Percentiles rank a stretch among this genome's conserved stretches.
These are phyloP conservation scores for Lampris megalopsis DNA, from an alignment of 2,113 vertebrate species.

Conservation along the genomic window DNA sequence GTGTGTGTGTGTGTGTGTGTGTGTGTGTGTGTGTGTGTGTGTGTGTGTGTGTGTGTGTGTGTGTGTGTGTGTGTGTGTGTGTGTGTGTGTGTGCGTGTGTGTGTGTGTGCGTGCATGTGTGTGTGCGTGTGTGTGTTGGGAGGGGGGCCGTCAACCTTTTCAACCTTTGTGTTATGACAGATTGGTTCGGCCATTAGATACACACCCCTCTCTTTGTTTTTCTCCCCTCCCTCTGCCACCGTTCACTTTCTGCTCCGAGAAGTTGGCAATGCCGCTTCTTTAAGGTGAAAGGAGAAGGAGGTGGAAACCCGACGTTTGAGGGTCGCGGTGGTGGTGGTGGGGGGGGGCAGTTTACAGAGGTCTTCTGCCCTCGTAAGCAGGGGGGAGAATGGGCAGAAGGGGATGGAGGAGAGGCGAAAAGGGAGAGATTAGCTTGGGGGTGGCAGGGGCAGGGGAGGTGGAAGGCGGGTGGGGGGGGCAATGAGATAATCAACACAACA, in stretches of 20 bases:
- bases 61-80: conserved; percentile 20
- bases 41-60: conserved; percentile 22
- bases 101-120: conserved; percentile 12
- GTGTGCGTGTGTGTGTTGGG: conserved; percentile 24
- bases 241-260: conserved; percentile 39
- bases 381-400: conserved; percentile 14
- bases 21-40: conserved; percentile 18
- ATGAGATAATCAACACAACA: conserved; percentile 75
- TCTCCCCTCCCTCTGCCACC: conserved; percentile 30
- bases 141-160: conserved; percentile 38
- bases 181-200: conserved; percentile 30
- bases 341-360: conserved; percentile 48
- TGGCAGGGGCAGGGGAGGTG: not conserved
- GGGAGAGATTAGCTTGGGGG: not conserved
- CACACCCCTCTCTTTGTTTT: conserved; percentile 19
- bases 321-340: conserved; percentile 6
- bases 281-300: conserved; percentile 18
- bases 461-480: conserved; percentile 30
- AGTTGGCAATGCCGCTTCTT: conserved; percentile 25
- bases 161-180: conserved; percentile 32
- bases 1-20: conserved; percentile 31
- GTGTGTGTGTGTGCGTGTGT: conserved; percentile 19
- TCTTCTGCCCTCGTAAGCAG: conserved; percentile 52
- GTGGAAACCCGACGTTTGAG: not conserved
- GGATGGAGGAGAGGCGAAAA: not conserved